Percentiles rank a stretch among this genome's conserved stretches.
Evolutionary conservation across 2,797 vertebrate species (phyloP).

Genomic region (Thamnophis elegans): DNA sequence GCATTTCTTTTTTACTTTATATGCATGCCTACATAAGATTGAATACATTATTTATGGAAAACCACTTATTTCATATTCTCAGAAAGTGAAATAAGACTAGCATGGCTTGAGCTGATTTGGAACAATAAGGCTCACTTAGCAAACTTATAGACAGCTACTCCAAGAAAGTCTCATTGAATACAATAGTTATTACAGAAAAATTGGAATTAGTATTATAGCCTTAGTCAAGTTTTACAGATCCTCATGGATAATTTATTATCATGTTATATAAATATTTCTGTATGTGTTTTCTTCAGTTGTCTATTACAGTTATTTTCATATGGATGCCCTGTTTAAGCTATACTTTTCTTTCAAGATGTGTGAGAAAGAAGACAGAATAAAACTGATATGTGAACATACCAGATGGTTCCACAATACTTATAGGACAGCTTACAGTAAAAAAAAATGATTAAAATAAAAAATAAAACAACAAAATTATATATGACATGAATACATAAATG

Average conservation of each 20-base stretch:
- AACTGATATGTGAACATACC: conserved; percentile 1
- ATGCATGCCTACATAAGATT: neutral
- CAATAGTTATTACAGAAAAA: neutral
- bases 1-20: conserved; percentile 6
- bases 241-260: neutral
- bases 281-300: neutral
- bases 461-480: neutral
- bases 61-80: neutral
- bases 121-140: neutral
- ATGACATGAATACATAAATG: neutral
- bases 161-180: neutral
- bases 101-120: neutral
- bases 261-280: neutral
- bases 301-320: conserved; percentile 33
- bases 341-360: neutral
- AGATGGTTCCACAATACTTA: neutral
- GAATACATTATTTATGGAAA: neutral
- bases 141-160: neutral
- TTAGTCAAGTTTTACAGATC: neutral
- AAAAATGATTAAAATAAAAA: neutral
- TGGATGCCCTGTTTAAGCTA: neutral
- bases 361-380: conserved; percentile 4
- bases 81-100: neutral
- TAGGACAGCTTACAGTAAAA: neutral
- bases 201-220: too few relatives aligned